These are phyloP conservation scores for Gallinago undulata DNA, from an alignment of 2,113 vertebrate genomes.

Conservation along the genomic window DNA sequence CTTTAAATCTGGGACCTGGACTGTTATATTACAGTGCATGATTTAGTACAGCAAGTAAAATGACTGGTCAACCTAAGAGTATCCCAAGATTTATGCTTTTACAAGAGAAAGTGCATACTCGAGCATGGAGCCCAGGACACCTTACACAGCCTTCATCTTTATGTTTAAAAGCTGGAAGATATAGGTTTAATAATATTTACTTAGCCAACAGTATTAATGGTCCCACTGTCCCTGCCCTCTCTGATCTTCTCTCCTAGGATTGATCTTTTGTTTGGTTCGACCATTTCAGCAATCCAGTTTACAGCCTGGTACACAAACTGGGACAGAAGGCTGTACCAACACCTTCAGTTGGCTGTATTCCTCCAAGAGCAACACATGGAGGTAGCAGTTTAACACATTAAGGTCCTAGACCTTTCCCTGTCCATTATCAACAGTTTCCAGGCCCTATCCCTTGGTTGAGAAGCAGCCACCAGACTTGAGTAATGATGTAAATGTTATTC, in stretches of 20 bases:
- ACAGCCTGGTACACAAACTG: neutral
- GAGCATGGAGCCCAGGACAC: neutral
- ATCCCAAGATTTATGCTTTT: neutral
- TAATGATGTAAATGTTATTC: neutral
- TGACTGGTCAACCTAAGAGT: neutral
- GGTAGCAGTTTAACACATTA: neutral
- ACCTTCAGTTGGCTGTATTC: neutral
- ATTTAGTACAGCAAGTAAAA: neutral
- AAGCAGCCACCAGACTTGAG: neutral
- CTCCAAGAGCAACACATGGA: neutral
- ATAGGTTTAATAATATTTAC: neutral
- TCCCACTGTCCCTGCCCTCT: neutral
- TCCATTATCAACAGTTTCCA: neutral
- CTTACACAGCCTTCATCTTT: neutral
- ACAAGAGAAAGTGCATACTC: neutral
- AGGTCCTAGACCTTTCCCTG: neutral
- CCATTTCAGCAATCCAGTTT: neutral
- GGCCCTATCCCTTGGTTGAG: neutral
- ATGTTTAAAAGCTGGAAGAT: neutral
- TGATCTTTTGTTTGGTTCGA: neutral
- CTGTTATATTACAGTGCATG: neutral
- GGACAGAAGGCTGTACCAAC: neutral
- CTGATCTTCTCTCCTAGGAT: neutral
- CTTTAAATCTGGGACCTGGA: neutral
- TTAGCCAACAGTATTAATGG: neutral